Evolutionary conservation across 2,113 vertebrate species (phyloP).

Genomic region (Ctenodactylus gundi): DNA sequence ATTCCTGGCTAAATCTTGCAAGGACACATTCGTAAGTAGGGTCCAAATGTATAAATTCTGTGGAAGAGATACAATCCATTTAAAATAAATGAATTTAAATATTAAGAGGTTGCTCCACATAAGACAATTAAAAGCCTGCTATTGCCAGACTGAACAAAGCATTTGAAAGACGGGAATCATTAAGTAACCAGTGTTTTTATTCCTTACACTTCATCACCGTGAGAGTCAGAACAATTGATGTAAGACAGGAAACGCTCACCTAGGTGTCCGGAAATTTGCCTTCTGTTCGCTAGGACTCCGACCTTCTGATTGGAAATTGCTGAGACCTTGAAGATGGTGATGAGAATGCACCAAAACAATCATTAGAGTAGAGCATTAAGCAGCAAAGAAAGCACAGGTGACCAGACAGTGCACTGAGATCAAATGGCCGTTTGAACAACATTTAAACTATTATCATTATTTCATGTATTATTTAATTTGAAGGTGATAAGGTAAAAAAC

Average conservation of each 20-base stretch:
- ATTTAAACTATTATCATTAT: background rate
- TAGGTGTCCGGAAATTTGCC: background rate
- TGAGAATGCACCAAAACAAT: background rate
- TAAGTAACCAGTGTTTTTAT: slow-evolving; percentile 59
- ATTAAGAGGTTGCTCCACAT: slow-evolving; percentile 14
- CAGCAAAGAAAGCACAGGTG: background rate
- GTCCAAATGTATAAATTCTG: background rate
- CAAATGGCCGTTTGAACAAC: background rate
- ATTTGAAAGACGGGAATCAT: slow-evolving; percentile 49
- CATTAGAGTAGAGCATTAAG: background rate
- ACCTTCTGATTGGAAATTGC: slow-evolving; percentile 10
- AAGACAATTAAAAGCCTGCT: slow-evolving; percentile 60
- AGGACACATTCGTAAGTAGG: slow-evolving; percentile 39
- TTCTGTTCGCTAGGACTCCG: background rate
- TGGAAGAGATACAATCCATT: slow-evolving; percentile 6
- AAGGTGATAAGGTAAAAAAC: background rate
- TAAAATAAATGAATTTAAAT: slow-evolving; percentile 54
- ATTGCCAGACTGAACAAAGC: slow-evolving; percentile 50
- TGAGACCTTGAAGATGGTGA: background rate
- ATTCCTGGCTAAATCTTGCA: slow-evolving; percentile 59
- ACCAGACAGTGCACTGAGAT: background rate
- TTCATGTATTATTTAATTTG: background rate
- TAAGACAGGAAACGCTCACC: background rate
- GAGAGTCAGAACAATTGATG: slow-evolving; percentile 57
- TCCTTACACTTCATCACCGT: slow-evolving; percentile 51